These are phyloP conservation scores for Streblospio benedicti DNA, from an alignment of 1,140 invertebrate species.

Conservation along the genomic window DNA sequence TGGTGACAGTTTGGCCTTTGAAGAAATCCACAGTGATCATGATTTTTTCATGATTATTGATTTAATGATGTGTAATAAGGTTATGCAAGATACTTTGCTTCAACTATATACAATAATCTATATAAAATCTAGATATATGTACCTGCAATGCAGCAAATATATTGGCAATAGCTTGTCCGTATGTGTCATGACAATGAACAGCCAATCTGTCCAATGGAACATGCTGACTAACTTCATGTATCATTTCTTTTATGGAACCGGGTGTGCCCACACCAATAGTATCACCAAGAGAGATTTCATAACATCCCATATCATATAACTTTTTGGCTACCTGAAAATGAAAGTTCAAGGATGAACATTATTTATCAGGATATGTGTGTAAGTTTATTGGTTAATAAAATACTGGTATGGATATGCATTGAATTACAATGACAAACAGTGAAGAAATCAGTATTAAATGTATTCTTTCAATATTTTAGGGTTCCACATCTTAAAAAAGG, in stretches of 20 bases:
- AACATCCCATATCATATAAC: conserved; percentile 65
- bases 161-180: conserved; percentile 91
- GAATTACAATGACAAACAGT: no score
- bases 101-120: no score
- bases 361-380: no score
- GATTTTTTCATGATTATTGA: no score
- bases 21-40: no score
- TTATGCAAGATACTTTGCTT: no score
- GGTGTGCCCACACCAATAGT: conserved; percentile 95
- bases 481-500: no score
- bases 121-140: no score
- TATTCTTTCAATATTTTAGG: no score
- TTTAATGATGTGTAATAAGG: no score
- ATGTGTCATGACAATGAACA: conserved; percentile 96
- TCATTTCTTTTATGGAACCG: conserved; percentile 63
- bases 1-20: no score
- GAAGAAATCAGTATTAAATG: no score
- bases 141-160: conserved; percentile 55
- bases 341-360: not conserved
- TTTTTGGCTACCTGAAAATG: conserved; percentile 56
- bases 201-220: conserved; percentile 53
- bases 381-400: not conserved
- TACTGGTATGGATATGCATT: not conserved
- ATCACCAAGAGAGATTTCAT: conserved; percentile 92
- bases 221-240: conserved; percentile 47